Evolutionary conservation across 2,888 invertebrate genomes (phyloP), one percentile per base, ranked within the genome.

Genomic region (Limnephilus auricula): DNA sequence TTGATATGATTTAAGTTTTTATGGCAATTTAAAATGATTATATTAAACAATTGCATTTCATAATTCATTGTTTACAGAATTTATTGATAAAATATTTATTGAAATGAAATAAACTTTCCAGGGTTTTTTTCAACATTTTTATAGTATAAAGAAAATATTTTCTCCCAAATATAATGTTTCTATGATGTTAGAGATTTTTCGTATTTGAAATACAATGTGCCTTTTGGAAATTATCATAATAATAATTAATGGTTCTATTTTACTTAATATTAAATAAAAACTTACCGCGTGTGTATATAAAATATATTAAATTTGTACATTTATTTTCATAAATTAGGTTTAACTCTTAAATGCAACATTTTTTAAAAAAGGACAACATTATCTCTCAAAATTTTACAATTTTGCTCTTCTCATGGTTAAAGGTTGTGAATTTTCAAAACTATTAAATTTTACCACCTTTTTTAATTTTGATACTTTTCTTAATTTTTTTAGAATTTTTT

Each of bases 151-250:
- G 5, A 65, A 25, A 65, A 65, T 65, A 25, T n/a, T 65, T 65
- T 65, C 65, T 65, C 25, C 65, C 65, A 65, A 65, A 65, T 65
- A 65, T 65, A 65, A 65, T 65, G 65, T 65, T 65, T 65, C 65
- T 65, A 6, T 65, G 9, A 65, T 65, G 25, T 50, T 65, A 65
- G 25, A 65, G 65, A n/a, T 65, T 65, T 65, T 65, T 65, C 65
- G 65, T 65, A 65, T 65, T 65, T 65, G 65, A 82, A 82, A 82
- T 25, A 82, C 82, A 34, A 82, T 82, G 32, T 80, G 32, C 32
- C 80, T 32, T 32, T 32, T 15, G 80, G 80, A 80, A 32, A 32
- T 32, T 34, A 34, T 82, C 25, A 13, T 82, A 34, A 25, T 9
- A 25, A 32, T 25, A 10, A 34, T 34, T 32, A 34, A 82, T 34